phyloP scores from a whole-genome alignment of 2,888 invertebrate genomes.

The Lasioglossum leucozonium region DNA sequence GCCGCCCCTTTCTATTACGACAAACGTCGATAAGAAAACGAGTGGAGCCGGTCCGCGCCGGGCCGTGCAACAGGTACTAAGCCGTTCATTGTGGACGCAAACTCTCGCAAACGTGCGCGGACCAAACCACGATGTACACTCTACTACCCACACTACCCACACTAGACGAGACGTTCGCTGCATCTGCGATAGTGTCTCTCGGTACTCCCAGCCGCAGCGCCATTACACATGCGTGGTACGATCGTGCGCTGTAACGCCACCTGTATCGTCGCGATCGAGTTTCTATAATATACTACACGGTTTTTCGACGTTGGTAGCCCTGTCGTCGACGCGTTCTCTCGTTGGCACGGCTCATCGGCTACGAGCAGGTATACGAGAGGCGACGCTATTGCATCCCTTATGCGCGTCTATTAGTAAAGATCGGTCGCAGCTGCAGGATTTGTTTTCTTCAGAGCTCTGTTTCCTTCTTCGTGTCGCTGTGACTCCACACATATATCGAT shows the following conservation, averaged over 20 bases:
- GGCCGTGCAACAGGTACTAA: constrained; percentile 79
- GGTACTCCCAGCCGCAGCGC: constrained; percentile 29
- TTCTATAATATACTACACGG: too few relatives aligned
- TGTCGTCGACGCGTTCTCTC: background rate
- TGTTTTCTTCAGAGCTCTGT: too few relatives aligned
- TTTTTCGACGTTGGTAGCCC: constrained; percentile 5
- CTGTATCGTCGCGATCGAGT: background rate
- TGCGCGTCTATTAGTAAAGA: too few relatives aligned
- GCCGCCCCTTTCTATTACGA: constrained; percentile 37
- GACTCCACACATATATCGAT: too few relatives aligned
- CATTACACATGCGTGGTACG: constrained; percentile 47
- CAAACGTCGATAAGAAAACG: constrained; percentile 24
- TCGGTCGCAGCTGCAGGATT: too few relatives aligned
- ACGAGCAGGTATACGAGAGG: too few relatives aligned
- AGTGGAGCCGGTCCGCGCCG: constrained; percentile 52
- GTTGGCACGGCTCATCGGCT: too few relatives aligned
- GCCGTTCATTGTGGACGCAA: constrained; percentile 73
- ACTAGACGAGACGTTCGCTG: constrained; percentile 53
- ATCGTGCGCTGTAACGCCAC: background rate
- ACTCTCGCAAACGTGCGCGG: constrained; percentile 61
- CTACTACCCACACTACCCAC: constrained; percentile 43
- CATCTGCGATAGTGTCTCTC: constrained; percentile 51
- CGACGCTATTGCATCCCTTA: too few relatives aligned
- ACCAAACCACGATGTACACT: constrained; percentile 36
- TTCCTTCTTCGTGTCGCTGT: too few relatives aligned